Conservation (phyloP, 2,888 invertebrate genomes). For the Merodon equestris region DNA sequence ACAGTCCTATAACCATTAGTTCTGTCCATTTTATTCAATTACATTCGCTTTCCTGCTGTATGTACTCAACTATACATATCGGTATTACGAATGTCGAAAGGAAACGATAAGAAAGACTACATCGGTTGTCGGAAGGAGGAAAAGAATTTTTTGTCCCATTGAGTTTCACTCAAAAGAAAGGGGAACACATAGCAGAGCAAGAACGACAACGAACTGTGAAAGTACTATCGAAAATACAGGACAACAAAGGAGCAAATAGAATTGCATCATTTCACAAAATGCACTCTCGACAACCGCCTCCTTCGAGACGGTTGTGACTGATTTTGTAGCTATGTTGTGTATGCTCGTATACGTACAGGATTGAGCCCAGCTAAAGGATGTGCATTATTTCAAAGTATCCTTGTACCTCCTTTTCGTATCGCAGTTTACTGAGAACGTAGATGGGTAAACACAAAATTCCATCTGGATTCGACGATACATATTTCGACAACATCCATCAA, state of each 20-base stretch:
- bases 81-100: conserved; percentile 1
- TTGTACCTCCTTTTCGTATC: too few relatives aligned
- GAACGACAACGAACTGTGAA: conserved; percentile 44
- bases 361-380: too few relatives aligned
- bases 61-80: background rate
- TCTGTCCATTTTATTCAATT: conserved; percentile 45
- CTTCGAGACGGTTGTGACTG: too few relatives aligned
- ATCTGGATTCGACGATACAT: too few relatives aligned
- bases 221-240: conserved; percentile 31
- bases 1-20: conserved; percentile 48
- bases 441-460: too few relatives aligned
- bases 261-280: conserved; percentile 29
- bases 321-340: background rate
- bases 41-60: conserved; percentile 36
- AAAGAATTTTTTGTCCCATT: conserved; percentile 29
- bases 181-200: conserved; percentile 7
- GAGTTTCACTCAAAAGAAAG: conserved; percentile 10
- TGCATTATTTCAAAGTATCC: too few relatives aligned
- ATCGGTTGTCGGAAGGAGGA: conserved; percentile 25
- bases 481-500: too few relatives aligned
- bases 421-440: too few relatives aligned
- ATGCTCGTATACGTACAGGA: background rate
- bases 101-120: conserved; percentile 12
- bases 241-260: conserved; percentile 15
- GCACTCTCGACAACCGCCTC: conserved; percentile 14